Evolutionary conservation across 1,140 invertebrate genomes (phyloP).

Genomic region (Aleiodes sp.): DNA sequence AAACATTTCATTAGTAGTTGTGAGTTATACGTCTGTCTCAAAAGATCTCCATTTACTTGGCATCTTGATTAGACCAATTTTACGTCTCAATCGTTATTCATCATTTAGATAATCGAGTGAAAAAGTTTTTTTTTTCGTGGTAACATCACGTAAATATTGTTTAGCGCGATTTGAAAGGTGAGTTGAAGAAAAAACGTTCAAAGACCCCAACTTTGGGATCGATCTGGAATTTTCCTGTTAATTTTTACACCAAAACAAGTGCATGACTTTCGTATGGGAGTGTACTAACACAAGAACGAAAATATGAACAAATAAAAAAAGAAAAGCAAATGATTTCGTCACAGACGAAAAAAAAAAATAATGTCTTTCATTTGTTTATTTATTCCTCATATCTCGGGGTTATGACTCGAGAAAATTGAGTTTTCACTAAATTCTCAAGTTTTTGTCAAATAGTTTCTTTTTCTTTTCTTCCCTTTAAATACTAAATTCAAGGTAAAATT

Average conservation of each 20-base stretch:
- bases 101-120: too few species aligned
- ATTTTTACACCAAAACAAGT: not conserved
- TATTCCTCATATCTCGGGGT: not conserved
- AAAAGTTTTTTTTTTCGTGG: too few species aligned
- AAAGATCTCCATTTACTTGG: not conserved
- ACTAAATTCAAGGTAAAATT: conserved; percentile 21
- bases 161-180: not conserved
- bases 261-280: not conserved
- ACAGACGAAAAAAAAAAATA: not conserved
- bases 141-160: too few species aligned
- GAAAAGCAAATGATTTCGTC: not conserved
- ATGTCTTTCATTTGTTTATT: not conserved
- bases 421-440: conserved; percentile 22
- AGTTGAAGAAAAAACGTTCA: not conserved
- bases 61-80: not conserved
- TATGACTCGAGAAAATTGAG: not conserved
- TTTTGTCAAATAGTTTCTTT: not conserved
- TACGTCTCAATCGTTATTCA: conserved; percentile 15
- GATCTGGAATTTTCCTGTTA: not conserved
- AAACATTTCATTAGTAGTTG: conserved; percentile 9
- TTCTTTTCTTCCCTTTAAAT: too few species aligned
- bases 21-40: not conserved
- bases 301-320: not conserved
- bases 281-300: not conserved
- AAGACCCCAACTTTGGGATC: not conserved